Percentiles rank a stretch among this genome's conserved stretches.
phyloP scores from a whole-genome alignment of 92 coral and sea anemone species.

The Hydrozoanthus gracilis region DNA sequence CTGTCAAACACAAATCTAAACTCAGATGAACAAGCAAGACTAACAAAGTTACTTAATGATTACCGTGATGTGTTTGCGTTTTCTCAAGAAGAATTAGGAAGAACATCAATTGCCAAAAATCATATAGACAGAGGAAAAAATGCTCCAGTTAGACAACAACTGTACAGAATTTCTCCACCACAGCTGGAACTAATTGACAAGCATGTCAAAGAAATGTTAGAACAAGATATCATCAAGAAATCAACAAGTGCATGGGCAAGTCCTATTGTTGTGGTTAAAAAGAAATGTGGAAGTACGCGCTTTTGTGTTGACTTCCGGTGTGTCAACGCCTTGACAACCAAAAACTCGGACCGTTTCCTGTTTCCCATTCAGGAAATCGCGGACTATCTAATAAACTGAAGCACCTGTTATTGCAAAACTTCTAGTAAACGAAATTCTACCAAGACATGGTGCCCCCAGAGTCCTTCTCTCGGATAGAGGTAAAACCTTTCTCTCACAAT shows the following conservation, averaged over 20 bases:
- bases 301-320: constrained; percentile 17
- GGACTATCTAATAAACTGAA: too few relatives aligned
- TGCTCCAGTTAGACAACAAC: constrained; percentile 36
- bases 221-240: constrained; percentile 33
- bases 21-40: constrained; percentile 8
- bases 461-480: too few relatives aligned
- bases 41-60: constrained; percentile 12
- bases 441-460: too few relatives aligned
- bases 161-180: constrained; percentile 39
- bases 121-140: constrained; percentile 49
- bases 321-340: constrained; percentile 24
- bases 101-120: constrained; percentile 22
- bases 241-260: constrained; percentile 34
- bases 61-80: constrained; percentile 47
- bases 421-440: too few relatives aligned
- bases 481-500: too few relatives aligned
- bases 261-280: constrained; percentile 15
- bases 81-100: constrained; percentile 31
- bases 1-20: constrained; percentile 4
- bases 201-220: constrained; percentile 33
- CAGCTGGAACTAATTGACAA: constrained; percentile 15
- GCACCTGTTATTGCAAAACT: too few relatives aligned
- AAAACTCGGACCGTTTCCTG: too few relatives aligned
- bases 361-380: too few relatives aligned
- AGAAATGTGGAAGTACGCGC: background rate